Evolutionary conservation across 2,797 vertebrate genomes (phyloP).

Genomic region (Gastrophryne carolinensis): DNA sequence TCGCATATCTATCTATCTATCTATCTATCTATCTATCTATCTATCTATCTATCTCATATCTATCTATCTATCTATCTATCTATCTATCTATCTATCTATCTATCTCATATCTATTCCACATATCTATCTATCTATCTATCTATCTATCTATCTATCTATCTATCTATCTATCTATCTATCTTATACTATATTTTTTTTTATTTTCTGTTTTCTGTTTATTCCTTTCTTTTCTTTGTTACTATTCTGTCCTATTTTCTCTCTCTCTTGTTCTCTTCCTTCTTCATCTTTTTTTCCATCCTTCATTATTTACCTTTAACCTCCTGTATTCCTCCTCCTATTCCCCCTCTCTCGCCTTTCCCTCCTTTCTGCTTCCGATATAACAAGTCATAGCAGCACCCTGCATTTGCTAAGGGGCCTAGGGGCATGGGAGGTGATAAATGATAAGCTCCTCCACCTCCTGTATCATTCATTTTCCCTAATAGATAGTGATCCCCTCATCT

Average conservation of each 20-base stretch:
- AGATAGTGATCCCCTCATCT: too few relatives aligned
- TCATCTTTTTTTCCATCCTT: neutral
- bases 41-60: neutral
- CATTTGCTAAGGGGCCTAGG: too few relatives aligned
- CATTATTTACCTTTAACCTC: too few relatives aligned
- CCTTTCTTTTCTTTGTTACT: neutral
- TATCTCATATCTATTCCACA: too few relatives aligned
- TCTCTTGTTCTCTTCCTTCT: neutral
- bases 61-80: neutral
- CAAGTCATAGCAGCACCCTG: too few relatives aligned
- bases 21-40: neutral
- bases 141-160: neutral
- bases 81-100: too few relatives aligned
- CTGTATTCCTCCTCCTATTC: too few relatives aligned
- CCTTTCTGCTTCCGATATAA: too few relatives aligned
- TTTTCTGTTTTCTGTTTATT: neutral
- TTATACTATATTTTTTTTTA: neutral
- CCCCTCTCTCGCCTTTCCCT: too few relatives aligned
- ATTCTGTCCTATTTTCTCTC: neutral
- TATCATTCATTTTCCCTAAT: too few relatives aligned
- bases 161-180: neutral
- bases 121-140: neutral
- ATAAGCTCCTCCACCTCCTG: too few relatives aligned
- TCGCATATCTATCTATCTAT: conserved; percentile 9
- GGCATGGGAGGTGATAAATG: too few relatives aligned